Evolutionary conservation across 64 coral and sea anemone species (phyloP), one percentile per base, ranked within the genome.

Genomic region (Trachythela sp.): DNA sequence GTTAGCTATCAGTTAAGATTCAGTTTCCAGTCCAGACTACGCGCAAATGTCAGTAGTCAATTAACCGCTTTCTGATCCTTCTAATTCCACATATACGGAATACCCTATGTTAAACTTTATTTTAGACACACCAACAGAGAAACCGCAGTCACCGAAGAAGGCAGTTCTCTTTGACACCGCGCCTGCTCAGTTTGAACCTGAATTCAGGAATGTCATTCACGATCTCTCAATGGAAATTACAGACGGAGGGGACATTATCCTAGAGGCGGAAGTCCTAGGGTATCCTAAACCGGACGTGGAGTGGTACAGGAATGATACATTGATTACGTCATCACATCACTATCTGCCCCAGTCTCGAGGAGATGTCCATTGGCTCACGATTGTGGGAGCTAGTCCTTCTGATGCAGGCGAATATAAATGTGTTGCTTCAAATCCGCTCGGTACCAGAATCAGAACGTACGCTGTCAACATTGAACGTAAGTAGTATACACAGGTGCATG

Each of bases 231-330:
- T 94, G 17, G 70, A 59, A 33, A 86, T 89, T 15, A 84, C 87
- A 11, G 93, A 94, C 64, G 89, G 77, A 60, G 71, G 88, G 15
- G 90, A 94, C 51, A 41, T 92, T 24, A 94, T 89, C 67, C 6
- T 92, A 18, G 87, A 85, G 9, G 83, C 86, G 22, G 86, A 60
- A 15, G 88, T 94, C 34, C 92, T 88, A 83, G 93, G 90, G 32
- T 84, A 77, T 42, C 93, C 93, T 40, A 86, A 22, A 10, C 93
- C 93, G 8, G 48, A 77, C 18, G 87, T 94, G 17, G 90, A 89
- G 36, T 94, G 93, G 93, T 94, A 92, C 86, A 94, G 92, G 71
- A 86, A 92, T 71, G 93, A 88, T 14, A 88, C 60, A 2, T 80
- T 88, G n/a, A 35, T 94, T 17, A 77, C 77, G 5, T 39, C 32